Base-by-base conservation (phyloP, 2,797 vertebrate genomes). In the Acipenser oxyrinchus region DNA sequence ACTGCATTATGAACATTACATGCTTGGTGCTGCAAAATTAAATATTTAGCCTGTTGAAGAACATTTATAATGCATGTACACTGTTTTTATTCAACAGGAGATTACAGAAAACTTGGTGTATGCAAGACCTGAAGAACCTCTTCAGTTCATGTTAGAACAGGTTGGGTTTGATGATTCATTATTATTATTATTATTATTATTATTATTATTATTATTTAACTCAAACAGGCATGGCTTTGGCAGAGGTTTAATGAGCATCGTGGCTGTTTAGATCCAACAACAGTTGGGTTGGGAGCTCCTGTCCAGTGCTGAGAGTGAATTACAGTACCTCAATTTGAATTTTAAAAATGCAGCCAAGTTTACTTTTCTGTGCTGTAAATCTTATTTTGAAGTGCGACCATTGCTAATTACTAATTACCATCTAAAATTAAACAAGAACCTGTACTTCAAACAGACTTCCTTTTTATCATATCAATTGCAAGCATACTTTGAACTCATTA, bases 81-180 rank as follows among this genome's bases (percentile, higher is more conserved):
- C 15, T 60, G n/a, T 6, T 64, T 70, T 65, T 48, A 15, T 73
- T 65, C 59, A 74, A 77, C 73, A 93, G 92, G 87, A 85, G 60
- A 89, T 93, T 73, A 91, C 89, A 55, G 89, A 87, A 79, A 87
- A 88, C 13, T 68, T 91, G 75, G 76, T 89, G 65, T 86, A 81
- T 55, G 74, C 87, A 67, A 89, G 78, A 70, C 91, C 92, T 0
- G 87, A 87, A 1, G 88, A 92, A 59, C 91, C 91, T 4, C 81
- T 93, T 76, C 66, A 73, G 71, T 93, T 90, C 75, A 89, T 93
- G 76, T 74, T 92, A 71, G 49, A 72, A 53, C 78, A 93, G 90
- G 92, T 93, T 88, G 57, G 73, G n/a, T 70, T 18, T 18, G 15
- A 18, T 1, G 15, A 18, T 18, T 18, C 1, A 15, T 15, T 62